phyloP scores from a whole-genome alignment of 1,140 invertebrate genomes.

The Dolichoris vasculosae region DNA sequence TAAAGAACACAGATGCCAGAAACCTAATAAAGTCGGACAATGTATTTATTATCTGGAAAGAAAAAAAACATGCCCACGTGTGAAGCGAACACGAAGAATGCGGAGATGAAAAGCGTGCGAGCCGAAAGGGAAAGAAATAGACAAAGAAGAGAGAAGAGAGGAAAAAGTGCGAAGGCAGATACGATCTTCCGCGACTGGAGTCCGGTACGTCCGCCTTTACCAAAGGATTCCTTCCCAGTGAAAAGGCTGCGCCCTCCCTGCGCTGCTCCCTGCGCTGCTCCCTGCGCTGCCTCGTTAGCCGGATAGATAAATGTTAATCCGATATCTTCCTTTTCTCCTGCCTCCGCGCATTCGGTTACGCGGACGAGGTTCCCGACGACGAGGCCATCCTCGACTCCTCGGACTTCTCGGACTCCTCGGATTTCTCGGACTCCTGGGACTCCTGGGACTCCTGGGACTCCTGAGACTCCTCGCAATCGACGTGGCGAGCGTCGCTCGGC shows the following conservation, averaged over 20 bases:
- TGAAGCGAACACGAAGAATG: neutral
- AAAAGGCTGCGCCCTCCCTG: conserved; percentile 20
- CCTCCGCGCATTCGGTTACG: conserved; percentile 1
- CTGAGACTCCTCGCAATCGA: conserved; percentile 27
- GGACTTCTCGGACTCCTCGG: too few relatives aligned
- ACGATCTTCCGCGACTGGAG: conserved; percentile 16
- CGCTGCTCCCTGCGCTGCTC: conserved; percentile 8
- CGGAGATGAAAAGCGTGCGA: conserved; percentile 1
- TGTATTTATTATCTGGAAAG: too few relatives aligned
- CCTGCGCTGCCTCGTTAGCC: conserved; percentile 22
- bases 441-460: too few relatives aligned
- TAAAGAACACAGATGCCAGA: too few relatives aligned
- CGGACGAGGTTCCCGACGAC: neutral
- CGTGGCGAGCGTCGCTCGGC: neutral
- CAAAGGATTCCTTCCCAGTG: conserved; percentile 6
- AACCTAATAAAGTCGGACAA: too few relatives aligned
- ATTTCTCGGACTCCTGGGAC: too few relatives aligned
- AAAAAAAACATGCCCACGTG: neutral
- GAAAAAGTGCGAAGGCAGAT: neutral
- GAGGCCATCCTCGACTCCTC: conserved; percentile 2
- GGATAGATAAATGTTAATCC: conserved; percentile 52
- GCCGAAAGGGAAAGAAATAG: neutral
- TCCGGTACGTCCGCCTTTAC: neutral
- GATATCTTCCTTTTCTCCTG: conserved; percentile 37
- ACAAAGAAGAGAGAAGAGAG: neutral